Evolutionary conservation across 2,797 vertebrate genomes (phyloP), one percentile per base, ranked within the genome.

Genomic region (Vireo griseus): DNA sequence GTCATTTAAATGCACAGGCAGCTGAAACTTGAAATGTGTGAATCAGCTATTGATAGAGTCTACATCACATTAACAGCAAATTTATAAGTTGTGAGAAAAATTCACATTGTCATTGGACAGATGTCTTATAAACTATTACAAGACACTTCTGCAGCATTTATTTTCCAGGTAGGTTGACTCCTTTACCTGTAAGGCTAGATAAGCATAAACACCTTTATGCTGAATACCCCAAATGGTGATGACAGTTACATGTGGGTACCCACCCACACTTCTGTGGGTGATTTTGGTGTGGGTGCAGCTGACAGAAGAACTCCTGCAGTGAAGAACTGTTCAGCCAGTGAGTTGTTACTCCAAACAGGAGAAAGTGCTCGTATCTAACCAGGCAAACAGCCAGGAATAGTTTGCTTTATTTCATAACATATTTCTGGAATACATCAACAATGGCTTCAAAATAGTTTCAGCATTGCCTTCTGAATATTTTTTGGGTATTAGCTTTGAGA

Each of bases 11-110:
- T 61, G 61, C 67, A 67, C 37, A 67, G 47, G 18, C 29, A 76
- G 68, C 74, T 51, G 28, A 84, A 81, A 54, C 59, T 58, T 88
- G 47, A 84, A 72, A 86, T 8, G 13, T 78, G 55, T 61, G 47
- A 86, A 92, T 52, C 82, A 77, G 54, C 50, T 61, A 77, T 35
- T 47, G 52, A 88, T 33, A n/a, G 47, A 86, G 42, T 37, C 65
- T 42, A 58, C 21, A 50, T 25, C 66, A 78, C 33, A 80, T 90
- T 93, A 78, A 80, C 35, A 78, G 76, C 35, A 81, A 66, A 77
- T 65, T 33, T 48, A 9, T n/a, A 94, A 80, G 14, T 19, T 22
- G 29, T 10, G 33, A 69, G 55, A 88, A 84, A 86, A 75, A 88
- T 13, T 65, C 25, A 42, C 3, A 0, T 17, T 77, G 37, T 61